A percentile compares a stretch with the other conserved stretches of the same genome.
phyloP scores from a whole-genome alignment of 1,140 invertebrate genomes.

The Micrasema longulum region DNA sequence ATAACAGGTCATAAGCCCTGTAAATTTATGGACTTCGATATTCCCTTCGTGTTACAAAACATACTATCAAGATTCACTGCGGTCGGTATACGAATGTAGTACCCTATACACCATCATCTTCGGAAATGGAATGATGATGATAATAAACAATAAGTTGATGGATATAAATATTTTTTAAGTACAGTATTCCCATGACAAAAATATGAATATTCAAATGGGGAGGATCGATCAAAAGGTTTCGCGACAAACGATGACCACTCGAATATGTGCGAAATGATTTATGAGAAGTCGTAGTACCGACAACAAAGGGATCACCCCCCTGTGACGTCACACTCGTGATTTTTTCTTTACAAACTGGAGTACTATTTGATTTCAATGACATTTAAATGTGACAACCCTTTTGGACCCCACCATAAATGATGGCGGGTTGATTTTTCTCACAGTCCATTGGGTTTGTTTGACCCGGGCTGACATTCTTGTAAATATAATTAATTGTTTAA shows the following conservation, averaged over 20 bases:
- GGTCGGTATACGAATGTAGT: too few species aligned
- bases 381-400: slow-evolving; percentile 34
- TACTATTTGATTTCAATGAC: slow-evolving; percentile 35
- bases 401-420: background rate
- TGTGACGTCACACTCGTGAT: slow-evolving; percentile 28
- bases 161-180: too few species aligned
- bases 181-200: slow-evolving; percentile 47
- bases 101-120: too few species aligned
- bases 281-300: slow-evolving; percentile 34
- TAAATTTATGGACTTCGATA: too few species aligned
- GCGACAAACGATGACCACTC: slow-evolving; percentile 50
- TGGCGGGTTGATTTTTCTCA: slow-evolving; percentile 30
- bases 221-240: slow-evolving; percentile 47
- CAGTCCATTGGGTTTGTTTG: slow-evolving; percentile 29
- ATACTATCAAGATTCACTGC: too few species aligned
- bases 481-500: too few species aligned
- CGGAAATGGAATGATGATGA: too few species aligned
- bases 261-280: slow-evolving; percentile 51
- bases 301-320: slow-evolving; percentile 39
- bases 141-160: too few species aligned
- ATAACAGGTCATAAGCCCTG: too few species aligned
- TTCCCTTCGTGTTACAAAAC: too few species aligned
- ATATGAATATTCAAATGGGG: slow-evolving; percentile 48
- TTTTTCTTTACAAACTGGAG: slow-evolving; percentile 25
- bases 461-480: too few species aligned